Evolutionary conservation across 2,113 vertebrate genomes (phyloP), one percentile per base, ranked within the genome.

Genomic region (Meleagris gallopavo): DNA sequence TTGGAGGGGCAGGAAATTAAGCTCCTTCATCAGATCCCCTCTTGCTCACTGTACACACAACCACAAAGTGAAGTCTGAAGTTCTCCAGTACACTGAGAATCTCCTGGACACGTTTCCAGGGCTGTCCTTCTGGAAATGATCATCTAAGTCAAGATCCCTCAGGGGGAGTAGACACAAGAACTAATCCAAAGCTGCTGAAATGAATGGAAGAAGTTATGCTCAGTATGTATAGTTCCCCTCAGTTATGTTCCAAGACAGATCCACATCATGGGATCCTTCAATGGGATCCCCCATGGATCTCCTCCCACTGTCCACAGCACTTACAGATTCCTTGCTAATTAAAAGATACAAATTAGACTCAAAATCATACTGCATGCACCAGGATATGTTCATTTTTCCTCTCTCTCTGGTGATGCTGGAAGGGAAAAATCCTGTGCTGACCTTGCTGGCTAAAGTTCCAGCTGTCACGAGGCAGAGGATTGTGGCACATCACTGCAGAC

Each of bases 331-430:
- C 45, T 58, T 92, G 60, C 73, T 64, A 64, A 55, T 48, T 43
- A 58, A 88, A 13, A 86, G 19, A 52, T 64, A 55, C 3, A 29
- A 81, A 48, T 41, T 58, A 40, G 50, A 58, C 41, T 74, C 60
- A 4, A 1, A 78, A 69, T 50, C 30, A 52, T 73, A 34, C 0
- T 0, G 10, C 13, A 3, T 7, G 6, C 58, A 74, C 32, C 65
- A 64, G 41, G 13, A 1, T 21, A 67, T 48, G 5, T 67, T 38
- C 55, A 45, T 40, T 75, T 48, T 25, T 14, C 30, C 11, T 84
- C 48, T 52, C 0, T 72, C 69, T 32, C 70, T 30, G 52, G n/a
- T 73, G 81, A 61, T 48, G 66, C 61, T 81, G 83, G 34, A 57
- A 90, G 20, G n/a, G 61, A 66, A 73, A 54, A 41, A 10, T 30